Percentiles rank a stretch among this genome's conserved stretches.
phyloP scores from a whole-genome alignment of 2,113 vertebrate species.

The Cyanistes caeruleus region DNA sequence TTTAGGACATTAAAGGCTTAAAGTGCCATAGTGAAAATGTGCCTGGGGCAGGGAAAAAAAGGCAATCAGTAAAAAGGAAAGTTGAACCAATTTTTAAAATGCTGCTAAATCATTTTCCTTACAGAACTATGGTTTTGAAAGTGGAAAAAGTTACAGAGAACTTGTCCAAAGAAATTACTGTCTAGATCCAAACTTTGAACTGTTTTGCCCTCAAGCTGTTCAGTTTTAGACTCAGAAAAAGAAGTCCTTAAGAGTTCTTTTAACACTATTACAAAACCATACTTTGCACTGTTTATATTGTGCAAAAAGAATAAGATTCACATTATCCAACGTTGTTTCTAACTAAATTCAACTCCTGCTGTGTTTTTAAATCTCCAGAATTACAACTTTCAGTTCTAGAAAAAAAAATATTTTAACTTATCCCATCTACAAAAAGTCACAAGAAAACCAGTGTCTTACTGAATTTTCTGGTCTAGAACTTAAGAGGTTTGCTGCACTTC shows the following conservation, averaged over 20 bases:
- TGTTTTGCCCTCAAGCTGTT: constrained; percentile 9
- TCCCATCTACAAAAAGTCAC: not conserved
- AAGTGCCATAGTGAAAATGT: not conserved
- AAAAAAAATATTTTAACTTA: not conserved
- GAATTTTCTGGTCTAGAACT: not conserved
- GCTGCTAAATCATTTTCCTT: not conserved
- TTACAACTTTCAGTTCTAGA: not conserved
- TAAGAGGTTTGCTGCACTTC: not conserved
- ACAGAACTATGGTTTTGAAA: not conserved
- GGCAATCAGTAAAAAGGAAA: not conserved
- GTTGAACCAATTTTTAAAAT: not conserved
- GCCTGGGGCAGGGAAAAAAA: not conserved
- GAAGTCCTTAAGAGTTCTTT: not conserved
- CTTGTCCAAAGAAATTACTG: not conserved
- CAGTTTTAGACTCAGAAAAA: not conserved
- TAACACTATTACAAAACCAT: not conserved
- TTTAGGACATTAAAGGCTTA: not conserved
- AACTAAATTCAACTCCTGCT: not conserved
- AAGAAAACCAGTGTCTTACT: not conserved
- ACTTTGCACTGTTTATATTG: not conserved
- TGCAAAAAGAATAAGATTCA: not conserved
- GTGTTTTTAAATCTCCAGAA: not conserved
- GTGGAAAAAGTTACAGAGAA: not conserved
- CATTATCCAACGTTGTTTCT: not conserved
- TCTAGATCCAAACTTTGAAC: not conserved